Evolutionary conservation across 2,797 vertebrate genomes (phyloP).

Genomic region (Epinephelus awoara): DNA sequence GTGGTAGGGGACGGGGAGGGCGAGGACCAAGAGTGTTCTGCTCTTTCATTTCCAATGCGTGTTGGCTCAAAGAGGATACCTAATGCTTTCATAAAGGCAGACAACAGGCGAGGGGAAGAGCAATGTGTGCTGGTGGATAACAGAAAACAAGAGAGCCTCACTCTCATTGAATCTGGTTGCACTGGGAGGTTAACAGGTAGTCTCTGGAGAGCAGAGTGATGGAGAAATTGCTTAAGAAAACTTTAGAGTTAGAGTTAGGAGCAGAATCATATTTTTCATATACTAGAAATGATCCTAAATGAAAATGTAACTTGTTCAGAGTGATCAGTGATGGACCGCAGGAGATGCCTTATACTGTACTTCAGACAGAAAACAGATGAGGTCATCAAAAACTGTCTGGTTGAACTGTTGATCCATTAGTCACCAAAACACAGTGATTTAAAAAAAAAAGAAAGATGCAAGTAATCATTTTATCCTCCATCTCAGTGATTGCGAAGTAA

Average conservation of each 20-base stretch:
- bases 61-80: constrained; percentile 77
- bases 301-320: neutral
- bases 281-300: neutral
- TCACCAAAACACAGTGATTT: neutral
- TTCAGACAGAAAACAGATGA: neutral
- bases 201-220: constrained; percentile 37
- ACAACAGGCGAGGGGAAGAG: constrained; percentile 70
- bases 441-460: too few species aligned
- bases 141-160: constrained; percentile 60
- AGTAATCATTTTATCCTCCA: too few species aligned
- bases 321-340: constrained; percentile 9
- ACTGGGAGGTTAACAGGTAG: constrained; percentile 68
- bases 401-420: neutral
- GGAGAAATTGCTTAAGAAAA: constrained; percentile 50
- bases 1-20: constrained; percentile 63
- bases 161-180: constrained; percentile 60
- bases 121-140: constrained; percentile 63
- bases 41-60: constrained; percentile 79
- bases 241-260: constrained; percentile 27
- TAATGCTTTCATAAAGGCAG: constrained; percentile 79
- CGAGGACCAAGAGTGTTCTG: constrained; percentile 71
- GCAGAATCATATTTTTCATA: constrained; percentile 5
- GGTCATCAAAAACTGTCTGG: too few species aligned
- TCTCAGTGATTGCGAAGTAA: too few species aligned
- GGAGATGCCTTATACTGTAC: neutral